Conservation (phyloP, 2,797 vertebrate species). For the Coendou prehensilis region DNA sequence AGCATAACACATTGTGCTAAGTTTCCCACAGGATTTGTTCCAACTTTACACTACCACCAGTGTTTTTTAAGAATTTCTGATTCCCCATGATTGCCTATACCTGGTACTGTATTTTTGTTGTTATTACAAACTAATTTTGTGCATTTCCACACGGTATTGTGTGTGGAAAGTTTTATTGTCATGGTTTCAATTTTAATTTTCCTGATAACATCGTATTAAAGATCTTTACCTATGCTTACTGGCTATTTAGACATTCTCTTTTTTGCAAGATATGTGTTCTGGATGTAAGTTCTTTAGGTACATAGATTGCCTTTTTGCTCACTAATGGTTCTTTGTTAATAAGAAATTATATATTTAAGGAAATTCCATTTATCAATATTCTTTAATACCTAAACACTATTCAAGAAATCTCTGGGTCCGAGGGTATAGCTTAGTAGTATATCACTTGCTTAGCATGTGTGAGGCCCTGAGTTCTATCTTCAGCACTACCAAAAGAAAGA, state of each 20-base stretch:
- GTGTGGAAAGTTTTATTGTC: neutral
- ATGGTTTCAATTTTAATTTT: neutral
- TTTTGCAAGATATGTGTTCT: neutral
- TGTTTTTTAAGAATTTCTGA: neutral
- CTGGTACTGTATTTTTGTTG: neutral
- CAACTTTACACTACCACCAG: neutral
- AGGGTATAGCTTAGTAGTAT: neutral
- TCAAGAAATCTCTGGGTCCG: neutral
- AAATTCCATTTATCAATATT: neutral
- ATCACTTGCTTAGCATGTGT: no score
- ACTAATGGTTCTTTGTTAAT: neutral
- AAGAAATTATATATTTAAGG: neutral
- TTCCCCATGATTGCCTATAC: neutral
- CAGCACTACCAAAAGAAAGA: neutral
- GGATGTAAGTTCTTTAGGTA: neutral
- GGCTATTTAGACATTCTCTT: neutral
- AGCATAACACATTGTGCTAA: neutral
- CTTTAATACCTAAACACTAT: neutral
- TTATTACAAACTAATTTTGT: neutral
- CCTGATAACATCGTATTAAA: neutral
- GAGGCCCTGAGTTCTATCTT: neutral
- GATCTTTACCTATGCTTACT: neutral
- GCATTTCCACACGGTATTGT: neutral
- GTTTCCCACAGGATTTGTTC: neutral
- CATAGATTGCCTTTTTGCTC: neutral